Conservation (phyloP, 2,113 vertebrate species). For the Formicarius rufipectus region DNA sequence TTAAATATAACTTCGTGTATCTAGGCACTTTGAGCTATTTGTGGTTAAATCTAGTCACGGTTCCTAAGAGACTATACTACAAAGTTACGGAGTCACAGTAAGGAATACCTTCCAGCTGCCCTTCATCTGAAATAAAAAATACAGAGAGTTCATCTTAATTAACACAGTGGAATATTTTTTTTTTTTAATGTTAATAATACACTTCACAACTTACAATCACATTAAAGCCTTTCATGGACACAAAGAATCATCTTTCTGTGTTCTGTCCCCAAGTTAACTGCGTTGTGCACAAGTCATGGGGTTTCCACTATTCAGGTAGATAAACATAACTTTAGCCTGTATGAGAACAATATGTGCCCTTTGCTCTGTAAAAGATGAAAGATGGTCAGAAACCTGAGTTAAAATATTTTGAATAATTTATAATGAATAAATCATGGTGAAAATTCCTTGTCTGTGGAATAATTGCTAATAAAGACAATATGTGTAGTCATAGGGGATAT, state of each 20-base stretch:
- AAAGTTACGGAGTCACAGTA: not conserved
- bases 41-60: not conserved
- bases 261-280: not conserved
- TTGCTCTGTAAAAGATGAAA: not conserved
- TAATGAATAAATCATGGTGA: not conserved
- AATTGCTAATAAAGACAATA: not conserved
- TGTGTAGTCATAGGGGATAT: not conserved
- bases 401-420: not conserved
- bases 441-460: not conserved
- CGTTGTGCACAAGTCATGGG: not conserved
- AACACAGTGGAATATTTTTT: not conserved
- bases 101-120: not conserved
- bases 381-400: not conserved
- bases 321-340: not conserved
- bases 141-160: not conserved
- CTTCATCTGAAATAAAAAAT: constrained; percentile 23
- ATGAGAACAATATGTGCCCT: not conserved
- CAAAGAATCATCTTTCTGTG: not conserved
- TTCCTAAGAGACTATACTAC: not conserved
- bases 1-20: constrained; percentile 35
- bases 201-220: not conserved
- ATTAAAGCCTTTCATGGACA: not conserved
- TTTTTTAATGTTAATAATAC: not conserved
- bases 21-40: not conserved
- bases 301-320: not conserved